A percentile compares a stretch with the other conserved stretches of the same genome.
Evolutionary conservation across 2,888 invertebrate genomes (phyloP).

Genomic region (Orthonevra nobilis): DNA sequence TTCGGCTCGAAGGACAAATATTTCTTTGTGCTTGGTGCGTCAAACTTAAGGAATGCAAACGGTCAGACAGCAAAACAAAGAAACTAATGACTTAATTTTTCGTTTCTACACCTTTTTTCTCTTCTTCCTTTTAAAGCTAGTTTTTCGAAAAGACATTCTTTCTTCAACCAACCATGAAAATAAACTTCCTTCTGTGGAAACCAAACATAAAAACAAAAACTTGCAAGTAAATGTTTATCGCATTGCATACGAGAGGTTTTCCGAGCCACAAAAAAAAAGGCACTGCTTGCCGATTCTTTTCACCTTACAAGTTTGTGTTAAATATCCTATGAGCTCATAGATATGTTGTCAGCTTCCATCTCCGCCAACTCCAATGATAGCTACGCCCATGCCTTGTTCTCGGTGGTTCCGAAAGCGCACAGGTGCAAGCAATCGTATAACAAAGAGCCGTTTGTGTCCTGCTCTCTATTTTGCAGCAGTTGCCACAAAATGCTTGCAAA

Average conservation of each 20-base stretch:
- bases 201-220: background rate
- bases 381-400: slow-evolving; percentile 44
- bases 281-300: slow-evolving; percentile 38
- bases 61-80: background rate
- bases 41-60: no score
- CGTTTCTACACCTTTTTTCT: background rate
- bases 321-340: slow-evolving; percentile 64
- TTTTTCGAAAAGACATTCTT: slow-evolving; percentile 14
- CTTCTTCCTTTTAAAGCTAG: slow-evolving; percentile 10
- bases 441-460: no score
- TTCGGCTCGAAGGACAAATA: no score
- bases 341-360: slow-evolving; percentile 60
- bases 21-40: no score
- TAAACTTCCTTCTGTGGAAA: slow-evolving; percentile 30
- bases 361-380: background rate
- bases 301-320: slow-evolving; percentile 61
- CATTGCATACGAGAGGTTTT: slow-evolving; percentile 44
- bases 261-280: background rate
- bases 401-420: slow-evolving; percentile 7
- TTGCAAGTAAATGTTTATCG: slow-evolving; percentile 60
- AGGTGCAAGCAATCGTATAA: slow-evolving; percentile 54
- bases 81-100: background rate
- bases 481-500: slow-evolving; percentile 25
- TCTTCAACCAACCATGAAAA: slow-evolving; percentile 36
- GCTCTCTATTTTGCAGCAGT: background rate